A percentile compares a stretch with the other conserved stretches of the same genome.
Conservation (phyloP, 2,888 invertebrate species). For the Heliconius cydno region DNA sequence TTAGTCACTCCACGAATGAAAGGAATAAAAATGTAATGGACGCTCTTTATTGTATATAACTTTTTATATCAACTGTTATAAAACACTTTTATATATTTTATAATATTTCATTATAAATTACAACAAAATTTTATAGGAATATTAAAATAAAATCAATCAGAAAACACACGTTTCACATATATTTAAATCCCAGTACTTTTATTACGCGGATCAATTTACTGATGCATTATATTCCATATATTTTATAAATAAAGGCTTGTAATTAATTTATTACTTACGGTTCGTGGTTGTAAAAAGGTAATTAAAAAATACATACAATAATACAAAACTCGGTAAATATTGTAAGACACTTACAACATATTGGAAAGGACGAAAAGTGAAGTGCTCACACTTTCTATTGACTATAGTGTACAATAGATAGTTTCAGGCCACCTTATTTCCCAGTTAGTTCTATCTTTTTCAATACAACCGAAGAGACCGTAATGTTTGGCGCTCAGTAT, state of each 20-base stretch:
- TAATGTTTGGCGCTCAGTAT: too few relatives aligned
- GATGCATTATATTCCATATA: slow-evolving; percentile 6
- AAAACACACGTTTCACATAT: neutral
- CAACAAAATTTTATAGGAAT: neutral
- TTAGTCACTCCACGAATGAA: too few relatives aligned
- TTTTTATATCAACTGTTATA: too few relatives aligned
- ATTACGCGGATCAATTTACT: neutral
- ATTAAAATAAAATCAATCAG: too few relatives aligned
- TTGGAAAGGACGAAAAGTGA: neutral
- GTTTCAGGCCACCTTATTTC: neutral
- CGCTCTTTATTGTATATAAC: too few relatives aligned
- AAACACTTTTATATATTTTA: too few relatives aligned
- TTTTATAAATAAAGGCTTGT: slow-evolving; percentile 1
- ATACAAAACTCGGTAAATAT: too few relatives aligned
- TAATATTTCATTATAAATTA: neutral
- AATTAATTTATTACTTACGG: slow-evolving; percentile 4
- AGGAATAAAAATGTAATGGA: too few relatives aligned
- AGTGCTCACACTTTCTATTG: neutral
- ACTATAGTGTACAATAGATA: neutral
- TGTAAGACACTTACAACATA: neutral
- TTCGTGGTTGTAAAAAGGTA: neutral
- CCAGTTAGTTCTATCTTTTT: neutral
- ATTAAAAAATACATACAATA: neutral
- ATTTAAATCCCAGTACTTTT: neutral
- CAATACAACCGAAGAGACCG: too few relatives aligned